Evolutionary conservation across 1,140 invertebrate genomes (phyloP), one percentile per base, ranked within the genome.

Genomic region (Coptotermes formosanus): DNA sequence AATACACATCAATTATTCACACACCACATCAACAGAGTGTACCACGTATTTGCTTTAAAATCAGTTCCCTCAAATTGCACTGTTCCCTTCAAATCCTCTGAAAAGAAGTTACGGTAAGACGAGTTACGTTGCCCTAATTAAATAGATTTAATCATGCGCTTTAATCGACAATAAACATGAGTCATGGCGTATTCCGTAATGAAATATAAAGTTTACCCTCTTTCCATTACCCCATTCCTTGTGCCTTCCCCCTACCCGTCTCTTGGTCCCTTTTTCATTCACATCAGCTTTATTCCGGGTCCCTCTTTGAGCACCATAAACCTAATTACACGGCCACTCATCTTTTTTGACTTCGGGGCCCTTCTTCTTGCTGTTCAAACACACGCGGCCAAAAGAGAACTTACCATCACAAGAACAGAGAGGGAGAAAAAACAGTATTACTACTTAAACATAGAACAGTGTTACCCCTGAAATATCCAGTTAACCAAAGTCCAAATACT

Each of bases 151-250:
- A 75, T 75, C 64, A 75, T 75, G 25, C 64, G 25, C 14, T 75
- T 75, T 75, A 75, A 75, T 30, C 64, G 64, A 75, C 64, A 75
- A 75, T 75, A 75, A 75, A 75, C 64, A 75, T 75, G 64, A 75
- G n/a, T 75, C 64, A 75, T 75, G 64, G 25, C 64, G 64, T 75
- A 75, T 75, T 75, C 30, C 64, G 64, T 75, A n/a, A 75, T 75
- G 64, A 75, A 75, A 75, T 75, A 75, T 75, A 75, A 30, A 75
- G 64, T 75, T 75, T 75, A 30, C 64, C 64, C 64, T 75, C 64
- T 75, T 64, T 75, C 64, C 64, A 75, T 75, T 75, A 75, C 64
- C 14, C 64, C n/a, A 75, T 30, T 75, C 64, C 64, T 75, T 75
- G 11, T 55, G 52, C 6, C 25, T 75, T 75, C 64, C n/a, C 64